A percentile compares a stretch with the other conserved stretches of the same genome.
Conservation (phyloP, 2,113 vertebrate genomes). For the Plectropomus leopardus region DNA sequence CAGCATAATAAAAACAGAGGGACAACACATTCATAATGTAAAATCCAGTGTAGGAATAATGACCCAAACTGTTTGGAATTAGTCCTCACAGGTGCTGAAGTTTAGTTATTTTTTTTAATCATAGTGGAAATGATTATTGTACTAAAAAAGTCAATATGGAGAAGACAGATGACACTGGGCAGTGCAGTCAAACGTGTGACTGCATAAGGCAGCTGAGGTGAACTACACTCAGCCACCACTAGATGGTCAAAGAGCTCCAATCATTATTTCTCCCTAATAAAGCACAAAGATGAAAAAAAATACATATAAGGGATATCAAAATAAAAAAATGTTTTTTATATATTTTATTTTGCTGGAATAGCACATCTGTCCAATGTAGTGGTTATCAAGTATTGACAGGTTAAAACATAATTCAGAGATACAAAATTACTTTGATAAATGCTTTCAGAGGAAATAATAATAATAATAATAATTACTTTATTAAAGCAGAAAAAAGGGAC, state of each 20-base stretch:
- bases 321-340: not conserved
- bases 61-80: not conserved
- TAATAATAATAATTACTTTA: no score
- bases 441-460: no score
- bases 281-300: not conserved
- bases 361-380: not conserved
- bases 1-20: no score
- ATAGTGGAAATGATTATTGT: not conserved
- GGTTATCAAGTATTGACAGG: not conserved
- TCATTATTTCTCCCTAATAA: not conserved
- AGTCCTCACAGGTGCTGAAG: not conserved
- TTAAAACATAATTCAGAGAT: not conserved
- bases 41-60: not conserved
- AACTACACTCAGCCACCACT: not conserved
- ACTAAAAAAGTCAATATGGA: not conserved
- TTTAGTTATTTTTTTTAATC: not conserved
- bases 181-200: no score
- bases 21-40: no score
- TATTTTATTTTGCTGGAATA: not conserved
- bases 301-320: not conserved
- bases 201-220: not conserved
- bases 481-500: no score
- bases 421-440: not conserved
- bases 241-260: slow-evolving; percentile 19
- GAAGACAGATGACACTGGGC: not conserved